Evolutionary conservation across 2,888 invertebrate genomes (phyloP).

Genomic region (Chrysomela aeneicollis): DNA sequence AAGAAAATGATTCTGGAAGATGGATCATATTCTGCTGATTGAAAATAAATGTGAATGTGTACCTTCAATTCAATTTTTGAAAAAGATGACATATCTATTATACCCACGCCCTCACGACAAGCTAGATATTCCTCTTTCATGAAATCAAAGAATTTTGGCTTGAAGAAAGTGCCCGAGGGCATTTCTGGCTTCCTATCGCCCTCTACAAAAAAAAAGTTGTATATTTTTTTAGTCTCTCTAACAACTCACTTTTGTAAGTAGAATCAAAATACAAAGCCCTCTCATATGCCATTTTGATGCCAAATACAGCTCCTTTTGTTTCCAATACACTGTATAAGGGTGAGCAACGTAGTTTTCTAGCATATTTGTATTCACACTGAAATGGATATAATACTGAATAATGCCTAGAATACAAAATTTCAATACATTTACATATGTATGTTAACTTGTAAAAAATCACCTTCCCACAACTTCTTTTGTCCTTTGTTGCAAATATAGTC

Average conservation of each 20-base stretch:
- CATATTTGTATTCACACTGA: conserved; percentile 69
- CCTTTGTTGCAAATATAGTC: conserved; percentile 68
- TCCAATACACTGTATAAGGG: conserved; percentile 73
- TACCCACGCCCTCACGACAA: conserved; percentile 77
- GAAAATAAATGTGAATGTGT: too few relatives aligned
- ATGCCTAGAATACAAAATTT: conserved; percentile 58
- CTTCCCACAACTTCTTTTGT: conserved; percentile 72
- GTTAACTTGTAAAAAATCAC: conserved; percentile 43
- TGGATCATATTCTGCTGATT: too few relatives aligned
- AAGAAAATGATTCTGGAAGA: too few relatives aligned
- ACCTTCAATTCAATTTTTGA: conserved; percentile 78
- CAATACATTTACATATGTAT: background rate
- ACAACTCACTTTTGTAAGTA: conserved; percentile 63
- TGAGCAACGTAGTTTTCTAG: conserved; percentile 70
- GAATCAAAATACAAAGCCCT: conserved; percentile 74
- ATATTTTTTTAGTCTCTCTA: conserved; percentile 8
- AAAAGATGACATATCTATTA: conserved; percentile 82
- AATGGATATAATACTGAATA: conserved; percentile 67
- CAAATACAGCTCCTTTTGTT: conserved; percentile 72
- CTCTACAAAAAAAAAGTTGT: conserved; percentile 51
- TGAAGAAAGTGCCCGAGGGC: conserved; percentile 71
- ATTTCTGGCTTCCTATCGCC: conserved; percentile 64
- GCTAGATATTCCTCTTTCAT: conserved; percentile 76
- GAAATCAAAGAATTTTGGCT: conserved; percentile 74
- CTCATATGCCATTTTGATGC: conserved; percentile 76